A percentile compares a stretch with the other conserved stretches of the same genome.
These are phyloP conservation scores for Mormyrus lacerda DNA, from an alignment of 2,113 vertebrate genomes.

Conservation along the genomic window DNA sequence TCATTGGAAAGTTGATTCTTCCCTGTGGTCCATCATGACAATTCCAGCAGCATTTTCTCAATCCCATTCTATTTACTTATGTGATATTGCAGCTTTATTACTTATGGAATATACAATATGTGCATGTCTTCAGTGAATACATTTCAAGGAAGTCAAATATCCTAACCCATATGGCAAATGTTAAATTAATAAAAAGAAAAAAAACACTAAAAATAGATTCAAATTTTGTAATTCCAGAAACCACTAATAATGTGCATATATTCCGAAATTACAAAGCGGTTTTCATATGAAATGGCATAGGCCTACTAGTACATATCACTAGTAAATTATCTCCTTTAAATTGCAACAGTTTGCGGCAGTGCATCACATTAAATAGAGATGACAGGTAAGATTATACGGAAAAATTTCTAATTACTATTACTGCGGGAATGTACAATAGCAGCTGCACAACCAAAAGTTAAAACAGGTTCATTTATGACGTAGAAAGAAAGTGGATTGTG, in stretches of 20 bases:
- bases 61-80: background rate
- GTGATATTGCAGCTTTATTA: background rate
- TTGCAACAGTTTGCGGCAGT: background rate
- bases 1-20: too few species aligned
- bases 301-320: background rate
- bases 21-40: too few species aligned
- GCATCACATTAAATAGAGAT: constrained; percentile 4
- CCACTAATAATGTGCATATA: background rate
- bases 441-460: background rate
- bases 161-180: background rate
- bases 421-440: background rate
- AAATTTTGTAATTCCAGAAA: background rate
- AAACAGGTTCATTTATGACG: constrained; percentile 38
- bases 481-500: constrained; percentile 52
- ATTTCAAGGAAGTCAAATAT: background rate
- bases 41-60: background rate
- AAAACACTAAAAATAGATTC: background rate
- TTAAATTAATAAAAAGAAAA: background rate
- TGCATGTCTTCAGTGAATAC: background rate
- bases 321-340: background rate
- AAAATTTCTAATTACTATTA: background rate
- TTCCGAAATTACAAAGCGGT: background rate
- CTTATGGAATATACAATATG: background rate
- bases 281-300: background rate
- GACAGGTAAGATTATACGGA: background rate